phyloP scores from a whole-genome alignment of 2,113 vertebrate genomes.

The Corydoras maculifer region DNA sequence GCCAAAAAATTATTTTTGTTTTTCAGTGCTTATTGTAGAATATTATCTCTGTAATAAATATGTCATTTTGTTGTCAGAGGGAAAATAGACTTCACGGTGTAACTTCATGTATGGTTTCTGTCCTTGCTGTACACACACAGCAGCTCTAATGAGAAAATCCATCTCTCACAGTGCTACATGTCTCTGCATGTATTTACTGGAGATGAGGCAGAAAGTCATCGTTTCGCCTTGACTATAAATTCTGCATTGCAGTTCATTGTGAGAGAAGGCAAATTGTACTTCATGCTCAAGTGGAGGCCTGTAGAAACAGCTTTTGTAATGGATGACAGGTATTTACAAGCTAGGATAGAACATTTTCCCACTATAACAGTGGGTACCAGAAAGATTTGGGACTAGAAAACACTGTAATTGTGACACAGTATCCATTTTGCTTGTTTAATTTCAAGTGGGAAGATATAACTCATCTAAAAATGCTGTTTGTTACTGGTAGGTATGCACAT shows the following conservation, averaged over 20 bases:
- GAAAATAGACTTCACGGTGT: neutral
- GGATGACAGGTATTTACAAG: conserved; percentile 10
- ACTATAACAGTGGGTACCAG: neutral
- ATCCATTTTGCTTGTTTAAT: no score
- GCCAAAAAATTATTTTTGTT: neutral
- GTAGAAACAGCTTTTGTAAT: conserved; percentile 11
- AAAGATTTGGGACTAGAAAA: neutral
- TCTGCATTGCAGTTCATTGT: conserved; percentile 7
- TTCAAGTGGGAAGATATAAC: no score
- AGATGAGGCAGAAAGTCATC: conserved; percentile 12
- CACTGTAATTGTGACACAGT: no score
- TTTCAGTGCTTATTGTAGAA: neutral
- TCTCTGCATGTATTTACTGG: conserved; percentile 20
- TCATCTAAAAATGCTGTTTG: no score
- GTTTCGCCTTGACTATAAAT: conserved; percentile 20
- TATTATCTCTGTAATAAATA: neutral
- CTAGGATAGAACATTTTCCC: neutral
- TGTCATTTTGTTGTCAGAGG: neutral
- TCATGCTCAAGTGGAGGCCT: conserved; percentile 20
- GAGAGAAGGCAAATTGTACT: conserved; percentile 6
- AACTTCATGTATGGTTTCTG: neutral
- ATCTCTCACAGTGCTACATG: conserved; percentile 5
- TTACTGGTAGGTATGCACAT: no score
- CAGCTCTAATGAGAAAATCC: conserved; percentile 2
- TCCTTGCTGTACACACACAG: neutral